Conservation (phyloP, 2,797 vertebrate genomes). For the Smutsia gigantea region DNA sequence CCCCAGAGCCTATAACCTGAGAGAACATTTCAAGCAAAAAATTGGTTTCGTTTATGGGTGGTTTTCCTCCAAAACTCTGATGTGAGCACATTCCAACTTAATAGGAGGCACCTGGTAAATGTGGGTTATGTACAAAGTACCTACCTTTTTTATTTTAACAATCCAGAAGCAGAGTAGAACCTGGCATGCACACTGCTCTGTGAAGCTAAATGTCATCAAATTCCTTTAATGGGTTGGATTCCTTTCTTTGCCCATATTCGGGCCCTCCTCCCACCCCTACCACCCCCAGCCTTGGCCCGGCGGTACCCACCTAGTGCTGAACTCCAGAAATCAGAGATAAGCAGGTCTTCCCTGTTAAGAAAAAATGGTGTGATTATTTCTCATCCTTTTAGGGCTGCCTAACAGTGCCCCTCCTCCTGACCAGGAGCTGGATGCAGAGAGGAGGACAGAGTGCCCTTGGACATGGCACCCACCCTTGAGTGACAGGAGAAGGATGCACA, state of each 20-base stretch:
- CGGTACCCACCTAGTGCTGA: slow-evolving; percentile 78
- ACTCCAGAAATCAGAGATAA: slow-evolving; percentile 88
- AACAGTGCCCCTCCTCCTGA: neutral
- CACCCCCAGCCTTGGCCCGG: neutral
- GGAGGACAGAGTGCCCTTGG: neutral
- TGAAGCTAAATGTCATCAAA: neutral
- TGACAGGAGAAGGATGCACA: neutral
- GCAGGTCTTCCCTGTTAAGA: slow-evolving; percentile 89
- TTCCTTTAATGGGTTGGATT: neutral
- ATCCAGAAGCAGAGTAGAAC: neutral
- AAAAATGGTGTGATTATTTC: neutral
- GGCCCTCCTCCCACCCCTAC: neutral
- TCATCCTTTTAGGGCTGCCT: neutral
- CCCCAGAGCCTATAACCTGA: neutral
- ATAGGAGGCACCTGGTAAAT: neutral
- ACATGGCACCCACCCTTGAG: neutral
- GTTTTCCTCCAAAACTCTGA: neutral
- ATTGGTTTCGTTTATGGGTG: accelerated
- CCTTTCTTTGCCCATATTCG: neutral
- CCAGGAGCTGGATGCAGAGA: accelerated
- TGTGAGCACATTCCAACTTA: neutral
- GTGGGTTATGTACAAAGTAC: neutral
- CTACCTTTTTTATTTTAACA: neutral
- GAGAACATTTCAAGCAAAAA: neutral
- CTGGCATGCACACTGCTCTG: neutral